A percentile compares a stretch with the other conserved stretches of the same genome.
Conservation (phyloP, 2,888 invertebrate genomes). For the Rambutsinella grinnellia region DNA sequence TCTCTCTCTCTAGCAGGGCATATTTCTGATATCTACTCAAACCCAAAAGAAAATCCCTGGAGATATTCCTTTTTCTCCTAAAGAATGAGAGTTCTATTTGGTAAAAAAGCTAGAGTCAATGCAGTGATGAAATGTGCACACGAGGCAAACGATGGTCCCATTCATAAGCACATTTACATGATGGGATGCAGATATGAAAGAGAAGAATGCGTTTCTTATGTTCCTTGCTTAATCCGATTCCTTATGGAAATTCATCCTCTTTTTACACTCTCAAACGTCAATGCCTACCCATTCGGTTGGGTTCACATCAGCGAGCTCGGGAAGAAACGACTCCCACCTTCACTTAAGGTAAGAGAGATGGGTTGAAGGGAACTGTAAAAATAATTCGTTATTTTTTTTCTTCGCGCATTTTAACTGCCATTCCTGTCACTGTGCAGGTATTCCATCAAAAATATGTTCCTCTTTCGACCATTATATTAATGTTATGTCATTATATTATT, state of each 20-base stretch:
- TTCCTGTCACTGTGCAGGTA: too few species aligned
- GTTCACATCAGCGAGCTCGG: conserved; percentile 42
- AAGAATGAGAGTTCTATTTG: not conserved
- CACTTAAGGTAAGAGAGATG: too few species aligned
- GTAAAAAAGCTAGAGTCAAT: too few species aligned
- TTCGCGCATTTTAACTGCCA: too few species aligned
- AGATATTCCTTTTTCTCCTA: conserved; percentile 15
- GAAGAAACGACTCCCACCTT: conserved; percentile 43
- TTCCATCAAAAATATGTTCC: conserved; percentile 29
- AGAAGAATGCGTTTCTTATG: conserved; percentile 45
- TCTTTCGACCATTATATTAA: conserved; percentile 13
- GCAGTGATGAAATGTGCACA: too few species aligned
- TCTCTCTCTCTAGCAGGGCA: not conserved
- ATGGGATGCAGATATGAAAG: too few species aligned
- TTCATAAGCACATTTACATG: too few species aligned
- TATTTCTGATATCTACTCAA: too few species aligned
- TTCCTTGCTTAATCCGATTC: conserved; percentile 48
- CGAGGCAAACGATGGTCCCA: too few species aligned
- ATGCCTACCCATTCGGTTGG: conserved; percentile 37
- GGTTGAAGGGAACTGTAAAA: too few species aligned
- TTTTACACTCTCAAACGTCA: conserved; percentile 37
- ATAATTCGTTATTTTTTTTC: too few species aligned
- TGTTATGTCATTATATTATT: conserved; percentile 43
- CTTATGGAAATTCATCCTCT: conserved; percentile 47
- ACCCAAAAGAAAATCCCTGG: conserved; percentile 33